Percentiles rank a stretch among this genome's conserved stretches.
Conservation (phyloP, 2,888 invertebrate species). For the Mythimna lalbum region DNA sequence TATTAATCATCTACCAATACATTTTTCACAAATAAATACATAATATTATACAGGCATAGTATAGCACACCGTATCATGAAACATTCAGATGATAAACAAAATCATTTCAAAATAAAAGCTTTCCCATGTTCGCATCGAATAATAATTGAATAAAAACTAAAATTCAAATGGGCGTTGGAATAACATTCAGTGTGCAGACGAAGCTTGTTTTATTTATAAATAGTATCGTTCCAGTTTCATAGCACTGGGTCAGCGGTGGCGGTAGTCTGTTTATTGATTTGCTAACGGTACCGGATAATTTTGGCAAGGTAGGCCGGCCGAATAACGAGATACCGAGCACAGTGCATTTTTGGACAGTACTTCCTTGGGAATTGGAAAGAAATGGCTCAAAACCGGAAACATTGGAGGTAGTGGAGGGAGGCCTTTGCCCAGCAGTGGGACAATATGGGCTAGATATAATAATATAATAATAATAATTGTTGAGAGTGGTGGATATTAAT, state of each 20-base stretch:
- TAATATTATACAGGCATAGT: background rate
- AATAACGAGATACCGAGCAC: constrained; percentile 28
- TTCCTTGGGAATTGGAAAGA: too few relatives aligned
- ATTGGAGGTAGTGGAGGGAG: too few relatives aligned
- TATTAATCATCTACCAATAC: too few relatives aligned
- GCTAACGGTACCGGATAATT: constrained; percentile 84
- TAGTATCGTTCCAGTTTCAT: constrained; percentile 82
- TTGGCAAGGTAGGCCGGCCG: constrained; percentile 77
- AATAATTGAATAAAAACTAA: constrained; percentile 71
- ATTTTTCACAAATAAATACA: too few relatives aligned
- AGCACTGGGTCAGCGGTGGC: constrained; percentile 84
- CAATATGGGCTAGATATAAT: too few relatives aligned
- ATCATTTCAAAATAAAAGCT: constrained; percentile 72
- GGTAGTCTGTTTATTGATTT: constrained; percentile 87
- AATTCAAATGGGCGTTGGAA: constrained; percentile 80
- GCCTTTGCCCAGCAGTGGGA: too few relatives aligned
- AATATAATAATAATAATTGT: too few relatives aligned
- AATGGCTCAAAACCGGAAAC: too few relatives aligned
- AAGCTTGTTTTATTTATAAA: constrained; percentile 82
- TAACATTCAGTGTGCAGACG: constrained; percentile 79
- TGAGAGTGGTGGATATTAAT: too few relatives aligned
- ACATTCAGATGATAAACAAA: constrained; percentile 22
- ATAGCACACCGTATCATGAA: constrained; percentile 4
- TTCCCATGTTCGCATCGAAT: constrained; percentile 73
- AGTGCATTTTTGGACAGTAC: constrained; percentile 41